Evolutionary conservation across 1,140 invertebrate species (phyloP), one percentile per base, ranked within the genome.

Genomic region (Ectropis grisescens): DNA sequence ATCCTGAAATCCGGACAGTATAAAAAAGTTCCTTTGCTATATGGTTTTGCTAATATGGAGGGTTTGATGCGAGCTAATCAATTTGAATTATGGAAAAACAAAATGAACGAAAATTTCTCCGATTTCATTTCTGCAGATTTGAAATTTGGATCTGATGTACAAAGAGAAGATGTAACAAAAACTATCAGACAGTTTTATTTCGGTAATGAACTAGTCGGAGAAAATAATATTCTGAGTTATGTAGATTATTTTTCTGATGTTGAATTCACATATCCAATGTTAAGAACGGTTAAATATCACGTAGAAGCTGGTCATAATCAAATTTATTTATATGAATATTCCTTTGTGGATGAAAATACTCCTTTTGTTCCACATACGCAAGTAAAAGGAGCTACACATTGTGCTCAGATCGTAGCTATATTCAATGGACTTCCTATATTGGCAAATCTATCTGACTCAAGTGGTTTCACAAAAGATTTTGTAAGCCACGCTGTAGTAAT

Each of bases 11-110:
- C 32, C 2, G 58, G 66, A 2, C 32, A 62, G 9, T 64, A 59
- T 37, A 27, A 29, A 7, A 65, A 66, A 29, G 13, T 61, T n/a
- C 68, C 64, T 2, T 29, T 65, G 12, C 11, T 65, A 8, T 56
- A 52, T 30, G 65, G 65, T 10, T 56, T 58, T 26, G 23, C 58
- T 8, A 42, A 56, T 11, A 53, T 58, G 49, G 65, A 69, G 33
- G 65, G 65, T 1, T 11, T 55, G 11, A 22, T 58, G 11, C 37
- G 49, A 10, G 13, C 53, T 2, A 5, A 10, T 10, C 12, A 31
- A 4, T 56, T 51, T 14, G 39, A 61, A 11, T 6, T 13, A 6
- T 62, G 56, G 58, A 57, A 54, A 39, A 11, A 53, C 8, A 33
- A 19, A 9, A 22, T 22, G 19, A 22, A 22, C 19, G 19, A 22